A percentile compares a stretch with the other conserved stretches of the same genome.
Conservation (phyloP, 2,888 invertebrate species). For the Plebejus argus region DNA sequence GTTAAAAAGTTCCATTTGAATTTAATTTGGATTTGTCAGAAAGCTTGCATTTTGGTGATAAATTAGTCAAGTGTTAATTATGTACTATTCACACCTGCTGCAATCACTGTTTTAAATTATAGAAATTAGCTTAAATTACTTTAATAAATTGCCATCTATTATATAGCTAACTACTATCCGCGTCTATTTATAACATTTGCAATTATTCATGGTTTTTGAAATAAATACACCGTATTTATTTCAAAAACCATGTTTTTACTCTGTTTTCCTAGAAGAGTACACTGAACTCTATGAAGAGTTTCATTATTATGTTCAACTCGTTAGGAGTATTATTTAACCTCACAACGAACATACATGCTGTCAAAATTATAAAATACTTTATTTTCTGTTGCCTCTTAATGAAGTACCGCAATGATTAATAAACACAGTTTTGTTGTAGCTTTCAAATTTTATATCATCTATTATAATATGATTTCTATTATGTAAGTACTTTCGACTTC, state of each 20-base stretch:
- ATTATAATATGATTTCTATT: conserved; percentile 24
- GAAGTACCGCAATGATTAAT: conserved; percentile 8
- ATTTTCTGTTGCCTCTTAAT: background rate
- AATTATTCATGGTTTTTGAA: background rate
- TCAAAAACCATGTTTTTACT: background rate
- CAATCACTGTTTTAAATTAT: no score
- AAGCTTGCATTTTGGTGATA: background rate
- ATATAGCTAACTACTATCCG: background rate
- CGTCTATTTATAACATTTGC: background rate
- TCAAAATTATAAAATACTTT: background rate
- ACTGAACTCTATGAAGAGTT: background rate
- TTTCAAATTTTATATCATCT: conserved; percentile 18
- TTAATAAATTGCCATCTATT: background rate
- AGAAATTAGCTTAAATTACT: background rate
- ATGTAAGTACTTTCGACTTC: conserved; percentile 17
- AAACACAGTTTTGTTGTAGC: conserved; percentile 12
- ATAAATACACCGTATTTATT: background rate
- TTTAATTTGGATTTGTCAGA: no score
- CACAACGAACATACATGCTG: background rate
- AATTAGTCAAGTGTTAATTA: background rate
- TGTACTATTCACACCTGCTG: no score
- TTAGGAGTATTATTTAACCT: background rate
- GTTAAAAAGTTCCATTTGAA: no score
- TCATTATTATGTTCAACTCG: background rate
- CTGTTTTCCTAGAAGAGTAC: background rate